Percentiles rank a stretch among this genome's conserved stretches.
phyloP scores from a whole-genome alignment of 2,797 vertebrate genomes.

The Sarcophilus harrisii region DNA sequence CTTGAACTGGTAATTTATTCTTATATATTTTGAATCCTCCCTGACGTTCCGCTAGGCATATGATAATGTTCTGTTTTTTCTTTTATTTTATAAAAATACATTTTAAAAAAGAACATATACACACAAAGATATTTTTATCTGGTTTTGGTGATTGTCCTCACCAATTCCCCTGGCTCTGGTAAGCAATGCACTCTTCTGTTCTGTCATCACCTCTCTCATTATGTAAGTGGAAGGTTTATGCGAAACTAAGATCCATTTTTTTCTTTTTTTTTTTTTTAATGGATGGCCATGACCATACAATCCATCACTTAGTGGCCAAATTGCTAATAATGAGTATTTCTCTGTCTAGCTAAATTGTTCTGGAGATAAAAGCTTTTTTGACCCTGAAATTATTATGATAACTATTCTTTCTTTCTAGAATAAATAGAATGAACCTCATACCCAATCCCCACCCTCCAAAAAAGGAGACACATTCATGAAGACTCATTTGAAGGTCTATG shows the following conservation, averaged over 20 bases:
- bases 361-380: neutral
- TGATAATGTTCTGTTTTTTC: no score
- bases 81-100: no score
- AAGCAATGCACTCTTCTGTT: neutral
- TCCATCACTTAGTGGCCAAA: neutral
- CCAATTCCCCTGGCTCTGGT: neutral
- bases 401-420: neutral
- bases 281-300: neutral
- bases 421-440: neutral
- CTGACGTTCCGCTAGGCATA: no score
- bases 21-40: no score
- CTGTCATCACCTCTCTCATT: neutral
- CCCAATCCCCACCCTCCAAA: no score
- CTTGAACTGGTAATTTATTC: no score
- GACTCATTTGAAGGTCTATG: no score
- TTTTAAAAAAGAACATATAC: no score
- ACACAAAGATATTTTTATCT: neutral
- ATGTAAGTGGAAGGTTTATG: neutral
- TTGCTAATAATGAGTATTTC: neutral
- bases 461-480: no score
- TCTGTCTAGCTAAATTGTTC: neutral
- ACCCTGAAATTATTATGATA: neutral
- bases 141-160: neutral
- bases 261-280: neutral
- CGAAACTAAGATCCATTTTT: neutral